These are phyloP conservation scores for Ceriagrion tenellum DNA, from an alignment of 2,888 invertebrate genomes.

Conservation along the genomic window DNA sequence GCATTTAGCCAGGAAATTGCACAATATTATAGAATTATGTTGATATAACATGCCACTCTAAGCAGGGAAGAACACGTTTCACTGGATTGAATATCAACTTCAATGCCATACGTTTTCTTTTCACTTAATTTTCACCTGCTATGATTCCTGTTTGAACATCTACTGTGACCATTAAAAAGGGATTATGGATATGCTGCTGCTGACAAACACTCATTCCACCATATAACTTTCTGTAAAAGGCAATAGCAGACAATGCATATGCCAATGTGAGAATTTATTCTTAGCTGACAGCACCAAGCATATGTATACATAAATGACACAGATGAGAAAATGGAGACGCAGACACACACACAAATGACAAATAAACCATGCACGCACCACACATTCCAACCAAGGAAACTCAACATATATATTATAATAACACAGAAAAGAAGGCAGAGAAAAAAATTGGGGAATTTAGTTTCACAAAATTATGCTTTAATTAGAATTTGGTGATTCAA, in stretches of 20 bases:
- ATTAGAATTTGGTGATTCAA: conserved; percentile 75
- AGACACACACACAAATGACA: conserved; percentile 53
- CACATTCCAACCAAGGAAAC: conserved; percentile 49
- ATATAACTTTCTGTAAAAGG: conserved; percentile 48
- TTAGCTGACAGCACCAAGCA: conserved; percentile 67
- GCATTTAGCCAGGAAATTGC: conserved; percentile 60
- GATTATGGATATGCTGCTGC: conserved; percentile 51
- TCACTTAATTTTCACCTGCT: conserved; percentile 47
- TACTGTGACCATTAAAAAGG: conserved; percentile 40
- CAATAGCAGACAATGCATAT: conserved; percentile 54
- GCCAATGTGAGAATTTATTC: conserved; percentile 60
- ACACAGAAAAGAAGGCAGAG: conserved; percentile 60
- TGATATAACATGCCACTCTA: conserved; percentile 37
- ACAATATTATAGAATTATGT: conserved; percentile 52
- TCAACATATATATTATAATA: not conserved
- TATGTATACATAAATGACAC: conserved; percentile 64
- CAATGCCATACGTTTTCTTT: conserved; percentile 41
- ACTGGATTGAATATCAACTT: conserved; percentile 53
- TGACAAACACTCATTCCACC: conserved; percentile 46
- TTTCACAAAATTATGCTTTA: conserved; percentile 76
- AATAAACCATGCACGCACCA: conserved; percentile 60
- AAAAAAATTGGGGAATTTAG: conserved; percentile 58
- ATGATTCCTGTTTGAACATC: conserved; percentile 35
- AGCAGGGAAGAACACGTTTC: conserved; percentile 52
- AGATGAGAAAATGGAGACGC: conserved; percentile 50